Base-by-base conservation (phyloP, 2,888 invertebrate species). In the Mesorhabditis sp. region DNA sequence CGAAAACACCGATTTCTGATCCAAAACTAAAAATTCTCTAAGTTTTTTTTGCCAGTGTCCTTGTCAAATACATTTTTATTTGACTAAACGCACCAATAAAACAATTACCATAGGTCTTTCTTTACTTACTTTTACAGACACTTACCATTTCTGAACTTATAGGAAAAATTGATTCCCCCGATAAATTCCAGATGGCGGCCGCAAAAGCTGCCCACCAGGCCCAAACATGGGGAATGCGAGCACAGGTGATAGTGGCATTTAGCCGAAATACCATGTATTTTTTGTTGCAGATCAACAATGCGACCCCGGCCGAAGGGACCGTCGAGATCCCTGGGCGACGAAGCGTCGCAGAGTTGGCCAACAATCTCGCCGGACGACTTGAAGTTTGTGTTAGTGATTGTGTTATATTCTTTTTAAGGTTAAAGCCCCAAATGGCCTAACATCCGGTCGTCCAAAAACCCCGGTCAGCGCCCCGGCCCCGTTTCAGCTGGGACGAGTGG, bases 181-280 rank as follows among this genome's bases (percentile, higher is more conserved):
- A 50, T 50, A 50, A 13, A 13, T 50, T 50, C 58, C n/a, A 50
- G 58, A 50, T 50, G 58, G 58, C 58, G 10, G 58, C 58, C 58
- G 58, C 58, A 10, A 50, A 50, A 50, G 58, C 58, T n/a, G 58
- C 58, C n/a, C 58, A 50, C 58, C 58, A 50, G n/a, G 58, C 58
- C 7, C 58, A 50, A 50, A 50, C 58, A 50, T 50, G 58, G 58
- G 58, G 58, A 50, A 50, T 50, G 58, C 7, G 58, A 50, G 58
- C 58, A 10, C 10, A 50, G 58, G 58, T 50, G 7, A n/a, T 10
- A 50, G 7, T 50, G 58, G n/a, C 7, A 50, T 50, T 13, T 13
- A 50, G 7, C 7, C 7, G n/a, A 13, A 50, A 28, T 28, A 28
- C 28, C 28, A 10, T 50, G n/a, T 50, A 50, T 10, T 13, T 13